A percentile compares a stretch with the other conserved stretches of the same genome.
Evolutionary conservation across 2,888 invertebrate genomes (phyloP).

Genomic region (Himalopsyche kuldschensis): DNA sequence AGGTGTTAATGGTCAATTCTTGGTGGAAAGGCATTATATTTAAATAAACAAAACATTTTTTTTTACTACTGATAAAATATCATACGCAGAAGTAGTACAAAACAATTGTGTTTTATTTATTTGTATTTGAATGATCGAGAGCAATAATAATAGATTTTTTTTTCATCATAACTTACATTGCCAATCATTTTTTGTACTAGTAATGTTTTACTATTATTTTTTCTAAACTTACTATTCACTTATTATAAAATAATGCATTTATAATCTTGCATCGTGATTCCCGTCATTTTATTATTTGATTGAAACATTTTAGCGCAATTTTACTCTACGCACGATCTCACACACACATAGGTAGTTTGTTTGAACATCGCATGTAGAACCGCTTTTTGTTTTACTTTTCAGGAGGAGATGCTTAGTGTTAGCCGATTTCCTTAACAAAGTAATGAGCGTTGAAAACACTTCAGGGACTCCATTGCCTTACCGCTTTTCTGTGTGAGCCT

Average conservation of each 20-base stretch:
- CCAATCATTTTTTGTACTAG: neutral
- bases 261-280: neutral
- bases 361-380: slow-evolving; percentile 34
- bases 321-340: neutral
- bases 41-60: too few species aligned
- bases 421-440: slow-evolving; percentile 59
- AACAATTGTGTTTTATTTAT: too few species aligned
- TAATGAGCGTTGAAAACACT: slow-evolving; percentile 50
- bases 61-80: too few species aligned
- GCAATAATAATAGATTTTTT: too few species aligned
- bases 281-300: neutral
- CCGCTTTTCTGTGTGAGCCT: slow-evolving; percentile 63
- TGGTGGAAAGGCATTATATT: too few species aligned
- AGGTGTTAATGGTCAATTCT: too few species aligned
- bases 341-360: slow-evolving; percentile 1
- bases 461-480: slow-evolving; percentile 59
- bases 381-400: slow-evolving; percentile 44
- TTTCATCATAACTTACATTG: neutral
- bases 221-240: too few species aligned
- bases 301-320: neutral
- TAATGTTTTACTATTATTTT: neutral
- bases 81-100: too few species aligned
- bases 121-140: too few species aligned
- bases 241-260: neutral
- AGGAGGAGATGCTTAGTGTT: slow-evolving; percentile 60